Evolutionary conservation across 1,140 invertebrate species (phyloP).

Genomic region (Adelges cooleyi): DNA sequence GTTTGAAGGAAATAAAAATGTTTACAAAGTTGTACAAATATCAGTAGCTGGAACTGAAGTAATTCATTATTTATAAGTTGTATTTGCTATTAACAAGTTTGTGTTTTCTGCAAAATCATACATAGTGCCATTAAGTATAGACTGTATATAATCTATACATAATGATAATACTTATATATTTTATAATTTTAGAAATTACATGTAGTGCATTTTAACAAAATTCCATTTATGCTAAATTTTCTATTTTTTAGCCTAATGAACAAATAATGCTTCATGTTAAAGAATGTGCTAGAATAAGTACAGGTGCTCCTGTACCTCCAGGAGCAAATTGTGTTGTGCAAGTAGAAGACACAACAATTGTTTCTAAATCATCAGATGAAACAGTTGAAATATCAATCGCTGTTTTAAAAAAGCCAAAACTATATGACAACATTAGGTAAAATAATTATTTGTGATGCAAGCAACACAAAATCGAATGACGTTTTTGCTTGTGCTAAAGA

Average conservation of each 20-base stretch:
- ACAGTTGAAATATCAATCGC: conserved; percentile 61
- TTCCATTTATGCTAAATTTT: no score
- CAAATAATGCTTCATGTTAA: conserved; percentile 43
- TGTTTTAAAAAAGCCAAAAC: conserved; percentile 53
- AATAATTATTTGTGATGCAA: neutral
- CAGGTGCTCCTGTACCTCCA: conserved; percentile 75
- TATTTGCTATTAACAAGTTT: no score
- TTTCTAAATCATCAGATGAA: conserved; percentile 50
- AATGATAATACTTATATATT: no score
- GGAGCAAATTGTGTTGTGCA: conserved; percentile 82
- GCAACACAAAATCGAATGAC: no score
- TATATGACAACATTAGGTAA: conserved; percentile 62
- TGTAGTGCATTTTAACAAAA: no score
- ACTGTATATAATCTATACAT: no score
- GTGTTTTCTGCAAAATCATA: no score
- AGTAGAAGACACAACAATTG: conserved; percentile 75
- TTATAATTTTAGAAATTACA: no score
- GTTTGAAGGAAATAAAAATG: neutral
- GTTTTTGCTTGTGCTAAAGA: neutral
- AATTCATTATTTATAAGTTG: no score
- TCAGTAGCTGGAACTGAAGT: conserved; percentile 8
- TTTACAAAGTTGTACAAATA: conserved; percentile 7
- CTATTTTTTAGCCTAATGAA: neutral
- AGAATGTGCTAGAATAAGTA: conserved; percentile 80
- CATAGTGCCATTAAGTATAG: no score